Evolutionary conservation across 2,797 vertebrate species (phyloP).

Genomic region (Myotis pilosus): DNA sequence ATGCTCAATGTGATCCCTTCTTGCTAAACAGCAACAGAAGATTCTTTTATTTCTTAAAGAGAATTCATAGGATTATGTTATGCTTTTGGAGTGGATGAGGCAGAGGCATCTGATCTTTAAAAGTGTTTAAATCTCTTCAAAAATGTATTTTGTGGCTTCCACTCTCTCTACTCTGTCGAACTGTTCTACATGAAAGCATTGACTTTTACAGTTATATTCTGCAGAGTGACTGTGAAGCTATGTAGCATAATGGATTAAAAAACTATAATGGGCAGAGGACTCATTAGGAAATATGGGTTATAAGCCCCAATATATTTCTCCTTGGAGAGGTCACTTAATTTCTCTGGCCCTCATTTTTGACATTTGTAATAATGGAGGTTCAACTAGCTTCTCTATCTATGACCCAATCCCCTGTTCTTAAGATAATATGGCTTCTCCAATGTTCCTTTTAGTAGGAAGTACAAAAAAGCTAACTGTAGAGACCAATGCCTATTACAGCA

Average conservation of each 20-base stretch:
- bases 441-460: background rate
- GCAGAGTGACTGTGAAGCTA: background rate
- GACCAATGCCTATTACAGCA: background rate
- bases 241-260: background rate
- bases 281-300: background rate
- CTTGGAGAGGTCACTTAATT: background rate
- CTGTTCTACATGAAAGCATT: background rate
- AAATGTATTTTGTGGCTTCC: background rate
- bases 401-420: background rate
- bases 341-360: background rate
- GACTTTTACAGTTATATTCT: background rate
- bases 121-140: background rate
- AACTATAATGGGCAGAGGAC: background rate
- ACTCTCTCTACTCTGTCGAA: background rate
- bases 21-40: background rate
- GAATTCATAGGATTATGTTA: background rate
- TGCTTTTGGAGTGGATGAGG: background rate
- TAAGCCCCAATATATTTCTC: background rate
- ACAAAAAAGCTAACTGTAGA: background rate
- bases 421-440: background rate
- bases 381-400: background rate
- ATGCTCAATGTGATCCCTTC: background rate
- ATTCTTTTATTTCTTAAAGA: conserved; percentile 37
- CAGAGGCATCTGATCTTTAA: background rate
- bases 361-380: background rate